A percentile compares a stretch with the other conserved stretches of the same genome.
These are phyloP conservation scores for Tychaedon coryphoeus DNA, from an alignment of 2,113 vertebrate genomes.

Conservation along the genomic window DNA sequence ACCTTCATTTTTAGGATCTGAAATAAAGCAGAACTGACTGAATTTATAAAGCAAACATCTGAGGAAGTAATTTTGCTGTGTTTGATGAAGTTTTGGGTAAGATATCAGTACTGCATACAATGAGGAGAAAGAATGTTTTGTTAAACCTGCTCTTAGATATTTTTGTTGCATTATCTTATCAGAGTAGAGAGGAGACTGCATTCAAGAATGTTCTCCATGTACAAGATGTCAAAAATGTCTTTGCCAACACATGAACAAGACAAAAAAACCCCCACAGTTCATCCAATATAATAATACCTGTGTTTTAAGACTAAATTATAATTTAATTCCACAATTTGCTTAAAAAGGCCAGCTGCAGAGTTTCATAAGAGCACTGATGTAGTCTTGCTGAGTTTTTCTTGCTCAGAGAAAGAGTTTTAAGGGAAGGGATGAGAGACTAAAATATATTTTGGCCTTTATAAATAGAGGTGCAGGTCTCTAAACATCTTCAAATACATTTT, in stretches of 20 bases:
- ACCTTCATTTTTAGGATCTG: conserved; percentile 16
- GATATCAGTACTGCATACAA: neutral
- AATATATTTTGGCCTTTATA: neutral
- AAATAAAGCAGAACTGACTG: neutral
- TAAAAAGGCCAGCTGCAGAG: neutral
- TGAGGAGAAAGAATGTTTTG: neutral
- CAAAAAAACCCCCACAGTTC: neutral
- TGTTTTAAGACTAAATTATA: neutral
- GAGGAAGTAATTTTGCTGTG: neutral
- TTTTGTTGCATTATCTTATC: neutral
- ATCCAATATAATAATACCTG: neutral
- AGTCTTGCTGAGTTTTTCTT: neutral
- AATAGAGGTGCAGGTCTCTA: neutral
- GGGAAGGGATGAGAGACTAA: accelerated
- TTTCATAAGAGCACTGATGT: neutral
- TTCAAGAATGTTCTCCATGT: neutral
- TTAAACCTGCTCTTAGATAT: neutral
- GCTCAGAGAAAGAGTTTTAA: neutral
- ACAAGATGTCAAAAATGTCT: neutral
- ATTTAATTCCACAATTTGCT: neutral
- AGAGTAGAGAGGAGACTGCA: neutral
- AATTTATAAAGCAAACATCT: neutral
- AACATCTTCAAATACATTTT: neutral
- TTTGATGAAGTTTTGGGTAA: neutral
- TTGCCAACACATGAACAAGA: neutral